These are phyloP conservation scores for Parnassius glacialis DNA, from an alignment of 2,888 invertebrate species.

Conservation along the genomic window DNA sequence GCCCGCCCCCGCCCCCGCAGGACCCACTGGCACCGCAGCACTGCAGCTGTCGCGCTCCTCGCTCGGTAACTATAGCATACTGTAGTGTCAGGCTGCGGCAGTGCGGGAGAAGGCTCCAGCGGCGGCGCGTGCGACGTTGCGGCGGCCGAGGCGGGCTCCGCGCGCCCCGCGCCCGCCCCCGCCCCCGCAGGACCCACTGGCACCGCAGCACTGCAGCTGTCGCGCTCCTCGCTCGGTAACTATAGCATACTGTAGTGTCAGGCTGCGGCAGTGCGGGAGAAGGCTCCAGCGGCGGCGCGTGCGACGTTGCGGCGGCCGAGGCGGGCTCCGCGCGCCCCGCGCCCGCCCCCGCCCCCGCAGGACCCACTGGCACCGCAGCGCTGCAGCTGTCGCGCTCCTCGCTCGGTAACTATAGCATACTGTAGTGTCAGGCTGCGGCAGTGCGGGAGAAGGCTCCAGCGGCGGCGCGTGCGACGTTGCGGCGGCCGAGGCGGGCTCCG, in stretches of 20 bases:
- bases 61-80: slow-evolving; percentile 69
- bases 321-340: neutral
- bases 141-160: slow-evolving; percentile 33
- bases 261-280: slow-evolving; percentile 68
- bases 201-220: too few relatives aligned
- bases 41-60: slow-evolving; percentile 74
- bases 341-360: too few relatives aligned
- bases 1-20: slow-evolving; percentile 87
- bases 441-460: slow-evolving; percentile 94
- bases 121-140: slow-evolving; percentile 75
- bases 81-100: slow-evolving; percentile 84
- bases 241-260: neutral
- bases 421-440: slow-evolving; percentile 84
- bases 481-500: slow-evolving; percentile 33
- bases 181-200: too few relatives aligned
- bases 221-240: slow-evolving; percentile 80
- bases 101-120: slow-evolving; percentile 94
- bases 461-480: slow-evolving; percentile 80
- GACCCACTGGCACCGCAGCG: too few relatives aligned
- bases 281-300: slow-evolving; percentile 44
- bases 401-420: slow-evolving; percentile 66
- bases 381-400: slow-evolving; percentile 58
- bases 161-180: too few relatives aligned
- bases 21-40: slow-evolving; percentile 64
- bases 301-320: too few relatives aligned